phyloP scores from a whole-genome alignment of 2,888 invertebrate genomes.

The Graphium colonna region DNA sequence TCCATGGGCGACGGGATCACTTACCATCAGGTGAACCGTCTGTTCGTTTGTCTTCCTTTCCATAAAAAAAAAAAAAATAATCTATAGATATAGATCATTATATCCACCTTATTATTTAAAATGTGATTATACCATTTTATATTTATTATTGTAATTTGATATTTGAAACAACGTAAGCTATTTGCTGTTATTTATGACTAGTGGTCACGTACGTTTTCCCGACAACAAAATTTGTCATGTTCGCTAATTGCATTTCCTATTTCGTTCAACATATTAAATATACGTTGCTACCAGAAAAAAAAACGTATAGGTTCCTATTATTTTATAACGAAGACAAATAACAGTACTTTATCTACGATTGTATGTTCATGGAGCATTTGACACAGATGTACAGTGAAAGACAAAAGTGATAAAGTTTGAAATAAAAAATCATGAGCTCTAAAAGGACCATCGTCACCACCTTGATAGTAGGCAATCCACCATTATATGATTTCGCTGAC shows the following conservation, averaged over 20 bases:
- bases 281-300: neutral
- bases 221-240: neutral
- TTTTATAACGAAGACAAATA: constrained; percentile 1
- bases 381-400: constrained; percentile 16
- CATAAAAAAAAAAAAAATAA: too few species aligned
- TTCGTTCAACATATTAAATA: neutral
- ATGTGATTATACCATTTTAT: too few species aligned
- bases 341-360: neutral
- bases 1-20: too few species aligned
- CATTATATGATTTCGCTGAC: too few species aligned
- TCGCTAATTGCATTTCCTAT: neutral
- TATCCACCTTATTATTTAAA: too few species aligned
- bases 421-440: neutral
- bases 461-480: too few species aligned
- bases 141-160: too few species aligned
- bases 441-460: too few species aligned
- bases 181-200: neutral
- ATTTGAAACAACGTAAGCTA: too few species aligned
- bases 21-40: too few species aligned
- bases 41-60: too few species aligned
- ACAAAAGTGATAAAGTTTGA: neutral
- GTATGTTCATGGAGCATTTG: constrained; percentile 12
- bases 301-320: neutral
- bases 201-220: neutral
- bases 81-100: too few species aligned